These are phyloP conservation scores for Carduelis carduelis DNA, from an alignment of 2,797 vertebrate species.

Conservation along the genomic window DNA sequence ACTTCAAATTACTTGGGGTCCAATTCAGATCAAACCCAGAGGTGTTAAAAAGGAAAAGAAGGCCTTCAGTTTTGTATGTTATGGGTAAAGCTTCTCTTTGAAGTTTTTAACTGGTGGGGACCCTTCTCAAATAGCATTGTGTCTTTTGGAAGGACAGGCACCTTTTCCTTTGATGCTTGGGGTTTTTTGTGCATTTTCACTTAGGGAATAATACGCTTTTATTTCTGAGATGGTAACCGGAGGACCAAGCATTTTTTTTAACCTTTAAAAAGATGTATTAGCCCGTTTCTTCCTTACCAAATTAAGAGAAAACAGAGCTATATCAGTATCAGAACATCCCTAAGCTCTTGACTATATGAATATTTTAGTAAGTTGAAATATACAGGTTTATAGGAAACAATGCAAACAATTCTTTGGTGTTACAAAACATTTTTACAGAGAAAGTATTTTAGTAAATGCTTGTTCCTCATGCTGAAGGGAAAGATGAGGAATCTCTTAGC, in stretches of 20 bases:
- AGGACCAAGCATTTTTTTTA: neutral
- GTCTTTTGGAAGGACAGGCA: neutral
- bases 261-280: neutral
- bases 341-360: neutral
- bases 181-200: neutral
- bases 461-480: neutral
- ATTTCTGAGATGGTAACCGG: neutral
- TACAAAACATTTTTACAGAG: neutral
- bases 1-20: neutral
- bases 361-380: neutral
- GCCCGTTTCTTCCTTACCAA: neutral
- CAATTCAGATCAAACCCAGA: neutral
- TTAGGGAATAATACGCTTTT: neutral
- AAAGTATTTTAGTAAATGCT: neutral
- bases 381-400: neutral
- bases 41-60: neutral
- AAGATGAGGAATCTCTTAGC: neutral
- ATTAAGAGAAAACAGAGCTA: neutral
- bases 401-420: neutral
- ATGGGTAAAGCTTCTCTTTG: neutral
- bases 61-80: fast-evolving
- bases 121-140: neutral
- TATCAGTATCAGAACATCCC: neutral
- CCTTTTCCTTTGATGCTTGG: neutral
- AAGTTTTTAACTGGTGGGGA: neutral